Conservation (phyloP, 1,140 invertebrate species). For the Melipona quadrifasciata region DNA sequence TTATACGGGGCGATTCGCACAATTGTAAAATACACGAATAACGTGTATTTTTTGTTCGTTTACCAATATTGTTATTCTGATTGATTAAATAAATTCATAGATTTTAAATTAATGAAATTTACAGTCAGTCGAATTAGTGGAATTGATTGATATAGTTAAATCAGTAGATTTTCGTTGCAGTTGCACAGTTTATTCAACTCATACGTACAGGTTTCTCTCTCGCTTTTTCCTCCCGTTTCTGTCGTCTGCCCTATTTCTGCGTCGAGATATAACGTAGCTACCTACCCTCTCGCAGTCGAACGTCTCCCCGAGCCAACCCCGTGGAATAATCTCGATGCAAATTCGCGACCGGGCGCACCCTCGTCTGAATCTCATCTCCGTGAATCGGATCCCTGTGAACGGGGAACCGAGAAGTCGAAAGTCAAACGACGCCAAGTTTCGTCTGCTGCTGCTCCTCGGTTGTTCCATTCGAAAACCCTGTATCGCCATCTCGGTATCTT, state of each 20-base stretch:
- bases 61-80: too few relatives aligned
- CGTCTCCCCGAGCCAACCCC: constrained; percentile 3
- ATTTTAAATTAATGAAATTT: too few relatives aligned
- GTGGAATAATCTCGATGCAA: constrained; percentile 36
- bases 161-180: too few relatives aligned
- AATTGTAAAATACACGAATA: too few relatives aligned
- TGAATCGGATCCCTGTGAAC: constrained; percentile 9
- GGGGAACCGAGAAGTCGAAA: constrained; percentile 9
- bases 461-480: background rate
- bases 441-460: background rate
- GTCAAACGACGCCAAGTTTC: background rate
- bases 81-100: too few relatives aligned
- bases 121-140: too few relatives aligned
- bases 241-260: background rate
- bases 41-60: too few relatives aligned
- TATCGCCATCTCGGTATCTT: background rate
- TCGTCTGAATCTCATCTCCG: constrained; percentile 27
- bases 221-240: background rate
- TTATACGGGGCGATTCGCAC: too few relatives aligned
- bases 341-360: constrained; percentile 13
- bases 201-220: background rate
- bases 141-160: too few relatives aligned
- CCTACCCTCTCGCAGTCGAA: background rate
- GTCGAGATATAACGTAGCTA: background rate
- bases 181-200: too few relatives aligned